phyloP scores from a whole-genome alignment of 2,797 vertebrate species.

The Hippoglossus hippoglossus region DNA sequence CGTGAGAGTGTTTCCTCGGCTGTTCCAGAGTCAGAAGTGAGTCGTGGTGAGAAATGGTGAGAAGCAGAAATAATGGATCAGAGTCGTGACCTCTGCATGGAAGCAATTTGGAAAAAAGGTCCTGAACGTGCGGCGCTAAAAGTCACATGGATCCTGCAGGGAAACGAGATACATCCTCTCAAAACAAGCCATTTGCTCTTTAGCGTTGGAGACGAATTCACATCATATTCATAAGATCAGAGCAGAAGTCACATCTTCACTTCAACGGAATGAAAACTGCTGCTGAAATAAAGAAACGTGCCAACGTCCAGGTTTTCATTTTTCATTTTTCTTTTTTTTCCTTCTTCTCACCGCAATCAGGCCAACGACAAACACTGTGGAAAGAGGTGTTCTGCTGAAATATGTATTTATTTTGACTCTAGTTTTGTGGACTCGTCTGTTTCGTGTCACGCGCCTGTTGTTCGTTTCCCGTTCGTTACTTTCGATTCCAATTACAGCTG shows the following conservation, averaged over 20 bases:
- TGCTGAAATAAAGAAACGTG: too few species aligned
- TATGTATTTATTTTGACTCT: neutral
- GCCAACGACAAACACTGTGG: slow-evolving; percentile 1
- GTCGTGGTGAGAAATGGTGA: too few species aligned
- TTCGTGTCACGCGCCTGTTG: slow-evolving; percentile 40
- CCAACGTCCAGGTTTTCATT: neutral
- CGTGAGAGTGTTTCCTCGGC: too few species aligned
- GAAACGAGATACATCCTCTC: slow-evolving; percentile 77
- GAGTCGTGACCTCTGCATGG: slow-evolving; percentile 77
- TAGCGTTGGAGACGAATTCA: too few species aligned
- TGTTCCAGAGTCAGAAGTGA: too few species aligned
- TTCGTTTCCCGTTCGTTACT: slow-evolving; percentile 59
- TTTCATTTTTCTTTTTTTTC: neutral
- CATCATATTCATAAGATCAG: too few species aligned
- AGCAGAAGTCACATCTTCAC: too few species aligned
- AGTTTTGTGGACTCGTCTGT: slow-evolving; percentile 42
- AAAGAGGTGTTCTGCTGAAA: slow-evolving; percentile 5
- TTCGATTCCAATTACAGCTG: slow-evolving; percentile 72
- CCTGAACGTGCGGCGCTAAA: slow-evolving; percentile 6
- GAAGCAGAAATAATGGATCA: slow-evolving; percentile 54
- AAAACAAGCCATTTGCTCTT: slow-evolving; percentile 58
- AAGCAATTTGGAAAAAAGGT: slow-evolving; percentile 48
- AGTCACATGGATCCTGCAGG: slow-evolving; percentile 74
- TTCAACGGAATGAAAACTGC: too few species aligned
- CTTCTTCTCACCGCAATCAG: slow-evolving; percentile 11